Evolutionary conservation across 1,140 invertebrate species (phyloP).

Genomic region (Conus betulinus): DNA sequence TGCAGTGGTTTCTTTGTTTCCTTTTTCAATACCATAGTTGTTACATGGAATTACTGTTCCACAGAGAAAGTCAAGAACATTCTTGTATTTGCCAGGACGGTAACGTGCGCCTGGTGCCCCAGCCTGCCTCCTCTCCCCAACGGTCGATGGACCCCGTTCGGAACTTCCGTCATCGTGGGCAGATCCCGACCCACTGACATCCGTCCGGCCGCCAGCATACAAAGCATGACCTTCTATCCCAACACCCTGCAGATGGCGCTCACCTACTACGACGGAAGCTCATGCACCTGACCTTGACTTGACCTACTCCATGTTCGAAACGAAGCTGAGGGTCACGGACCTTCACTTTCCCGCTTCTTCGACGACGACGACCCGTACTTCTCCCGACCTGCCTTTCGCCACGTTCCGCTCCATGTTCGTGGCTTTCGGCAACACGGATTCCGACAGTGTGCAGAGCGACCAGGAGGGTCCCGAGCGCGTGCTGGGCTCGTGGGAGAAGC

Average conservation of each 20-base stretch:
- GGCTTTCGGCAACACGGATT: slow-evolving; percentile 22
- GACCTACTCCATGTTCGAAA: slow-evolving; percentile 2
- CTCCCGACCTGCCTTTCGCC: not conserved
- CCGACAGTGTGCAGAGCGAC: slow-evolving; percentile 32
- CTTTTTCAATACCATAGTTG: too few relatives aligned
- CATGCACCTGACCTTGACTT: slow-evolving; percentile 24
- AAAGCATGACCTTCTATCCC: slow-evolving; percentile 5
- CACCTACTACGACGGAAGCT: slow-evolving; percentile 33
- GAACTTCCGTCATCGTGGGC: slow-evolving; percentile 9
- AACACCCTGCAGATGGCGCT: slow-evolving; percentile 11
- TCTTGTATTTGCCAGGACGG: slow-evolving; percentile 16
- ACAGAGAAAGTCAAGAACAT: not conserved
- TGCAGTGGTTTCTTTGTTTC: too few relatives aligned
- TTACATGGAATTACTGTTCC: too few relatives aligned
- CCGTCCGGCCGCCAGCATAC: slow-evolving; percentile 2
- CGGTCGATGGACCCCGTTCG: not conserved
- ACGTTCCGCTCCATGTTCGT: slow-evolving; percentile 35
- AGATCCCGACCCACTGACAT: not conserved
- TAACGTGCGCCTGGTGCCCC: slow-evolving; percentile 18
- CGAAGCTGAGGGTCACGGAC: not conserved
- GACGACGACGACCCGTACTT: not conserved
- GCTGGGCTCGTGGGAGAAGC: not conserved
- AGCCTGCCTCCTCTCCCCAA: slow-evolving; percentile 10
- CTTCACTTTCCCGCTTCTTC: not conserved
- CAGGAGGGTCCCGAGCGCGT: slow-evolving; percentile 19